Base-by-base conservation (phyloP, 2,113 vertebrate species). In the Meriones unguiculatus region DNA sequence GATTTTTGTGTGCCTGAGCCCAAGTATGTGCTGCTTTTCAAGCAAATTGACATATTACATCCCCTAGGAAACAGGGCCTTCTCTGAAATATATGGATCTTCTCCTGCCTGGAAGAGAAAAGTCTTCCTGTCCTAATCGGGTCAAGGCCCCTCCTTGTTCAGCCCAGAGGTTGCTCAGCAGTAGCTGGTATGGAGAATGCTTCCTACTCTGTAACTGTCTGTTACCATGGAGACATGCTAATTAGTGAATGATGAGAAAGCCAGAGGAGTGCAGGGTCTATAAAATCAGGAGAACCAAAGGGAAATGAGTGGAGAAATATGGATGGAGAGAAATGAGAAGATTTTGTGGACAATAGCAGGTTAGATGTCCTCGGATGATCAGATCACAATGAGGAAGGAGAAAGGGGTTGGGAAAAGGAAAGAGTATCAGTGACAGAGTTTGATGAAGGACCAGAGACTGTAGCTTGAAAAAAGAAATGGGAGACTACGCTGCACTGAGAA, bases 221-320 rank as follows among this genome's bases (percentile, higher is more conserved):
- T 98, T 97, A 97, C 98, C 95, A 98, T 98, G 98, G 97, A 98
- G 92, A 97, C 94, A 95, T 97, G 97, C 97, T 98, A 97, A 98
- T 98, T 98, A 97, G 97, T 93, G 87, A 92, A 70, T 97, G 97
- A 97, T 97, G 94, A 98, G 96, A 97, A 96, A 97, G 95, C 96
- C n/a, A 95, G 91, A 97, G 93, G 92, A 95, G 69, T 92, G 92
- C 91, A 94, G 70, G 69, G 89, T 97, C 94, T 95, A 93, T 94
- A 91, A 95, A 98, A 95, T 46, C 57, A 92, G 80, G 90, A 91
- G 87, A 93, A 89, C 90, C 59, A 92, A 95, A 87, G 75, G 87
- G 35, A 93, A 97, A 94, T 95, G 78, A 93, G 93, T 93, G 94
- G 89, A 50, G 96, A 96, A 94, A 95, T 95, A 96, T 87, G 89